These are phyloP conservation scores for Theristicus caerulescens DNA, from an alignment of 2,113 vertebrate genomes.

Conservation along the genomic window DNA sequence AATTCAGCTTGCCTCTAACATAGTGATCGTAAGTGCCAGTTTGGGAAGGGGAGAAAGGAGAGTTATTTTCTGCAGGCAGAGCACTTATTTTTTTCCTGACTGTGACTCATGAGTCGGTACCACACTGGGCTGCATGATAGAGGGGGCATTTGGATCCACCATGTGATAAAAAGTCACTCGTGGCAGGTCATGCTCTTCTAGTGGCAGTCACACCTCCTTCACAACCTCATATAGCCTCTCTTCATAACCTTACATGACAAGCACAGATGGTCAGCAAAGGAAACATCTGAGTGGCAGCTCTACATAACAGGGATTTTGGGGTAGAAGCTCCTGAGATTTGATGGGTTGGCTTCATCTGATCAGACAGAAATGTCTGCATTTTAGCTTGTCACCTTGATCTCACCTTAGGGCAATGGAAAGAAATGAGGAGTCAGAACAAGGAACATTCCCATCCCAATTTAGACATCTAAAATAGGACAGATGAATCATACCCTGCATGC, in stretches of 20 bases:
- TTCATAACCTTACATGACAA: neutral
- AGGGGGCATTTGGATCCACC: neutral
- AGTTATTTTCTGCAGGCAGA: conserved; percentile 11
- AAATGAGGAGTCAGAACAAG: conserved; percentile 13
- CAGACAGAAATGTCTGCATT: neutral
- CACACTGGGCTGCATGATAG: neutral
- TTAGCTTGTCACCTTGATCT: conserved; percentile 4
- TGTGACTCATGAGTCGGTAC: neutral
- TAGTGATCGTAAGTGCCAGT: neutral
- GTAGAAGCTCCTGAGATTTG: neutral
- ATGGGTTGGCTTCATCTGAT: neutral
- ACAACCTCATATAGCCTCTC: neutral
- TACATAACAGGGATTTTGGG: neutral
- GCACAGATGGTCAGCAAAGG: neutral
- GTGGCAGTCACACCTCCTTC: neutral
- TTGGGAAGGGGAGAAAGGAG: neutral
- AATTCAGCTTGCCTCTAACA: neutral
- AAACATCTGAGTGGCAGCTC: neutral
- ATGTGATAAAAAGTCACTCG: neutral
- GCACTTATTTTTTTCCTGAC: neutral
- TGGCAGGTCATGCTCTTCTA: neutral
- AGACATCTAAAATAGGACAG: conserved; percentile 46
- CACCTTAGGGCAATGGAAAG: neutral
- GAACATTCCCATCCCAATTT: conserved; percentile 14
- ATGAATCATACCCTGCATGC: conserved; percentile 38